Conservation (phyloP, 2,888 invertebrate genomes). For the Drosophila rubida region DNA sequence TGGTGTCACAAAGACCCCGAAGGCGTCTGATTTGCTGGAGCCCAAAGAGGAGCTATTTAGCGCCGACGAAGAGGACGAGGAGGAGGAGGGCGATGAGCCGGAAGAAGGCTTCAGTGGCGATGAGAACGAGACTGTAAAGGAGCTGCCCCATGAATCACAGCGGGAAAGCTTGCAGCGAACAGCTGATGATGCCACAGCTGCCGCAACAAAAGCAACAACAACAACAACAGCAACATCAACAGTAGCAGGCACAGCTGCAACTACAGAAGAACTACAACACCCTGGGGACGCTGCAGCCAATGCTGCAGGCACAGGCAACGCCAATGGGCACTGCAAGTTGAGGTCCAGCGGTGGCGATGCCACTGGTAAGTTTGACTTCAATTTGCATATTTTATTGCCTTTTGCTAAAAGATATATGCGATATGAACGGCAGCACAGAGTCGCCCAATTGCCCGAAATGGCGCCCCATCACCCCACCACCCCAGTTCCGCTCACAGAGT, state of each 20-base stretch:
- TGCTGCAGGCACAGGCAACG: constrained; percentile 42
- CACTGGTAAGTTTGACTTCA: constrained; percentile 80
- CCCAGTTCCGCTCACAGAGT: neutral
- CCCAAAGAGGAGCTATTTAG: constrained; percentile 81
- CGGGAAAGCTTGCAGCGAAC: constrained; percentile 58
- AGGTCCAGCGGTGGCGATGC: constrained; percentile 44
- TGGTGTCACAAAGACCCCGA: constrained; percentile 30
- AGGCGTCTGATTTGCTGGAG: constrained; percentile 66
- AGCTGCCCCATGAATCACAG: constrained; percentile 64
- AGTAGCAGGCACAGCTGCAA: constrained; percentile 11
- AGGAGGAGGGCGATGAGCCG: constrained; percentile 47
- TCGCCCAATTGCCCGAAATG: neutral
- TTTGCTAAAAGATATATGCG: constrained; percentile 72
- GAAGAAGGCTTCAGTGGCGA: constrained; percentile 47
- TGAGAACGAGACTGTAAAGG: constrained; percentile 47
- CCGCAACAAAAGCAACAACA: constrained; percentile 45
- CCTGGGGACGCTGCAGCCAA: constrained; percentile 58
- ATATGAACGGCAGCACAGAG: constrained; percentile 40
- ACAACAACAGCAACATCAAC: constrained; percentile 9
- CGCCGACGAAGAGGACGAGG: constrained; percentile 69
- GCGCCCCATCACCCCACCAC: neutral
- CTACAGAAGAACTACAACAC: constrained; percentile 67
- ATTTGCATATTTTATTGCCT: constrained; percentile 82
- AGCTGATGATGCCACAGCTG: constrained; percentile 62
- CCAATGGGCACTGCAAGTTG: constrained; percentile 66